Evolutionary conservation across 92 coral and sea anemone genomes (phyloP).

Genomic region (Chrysogorgia sp.): DNA sequence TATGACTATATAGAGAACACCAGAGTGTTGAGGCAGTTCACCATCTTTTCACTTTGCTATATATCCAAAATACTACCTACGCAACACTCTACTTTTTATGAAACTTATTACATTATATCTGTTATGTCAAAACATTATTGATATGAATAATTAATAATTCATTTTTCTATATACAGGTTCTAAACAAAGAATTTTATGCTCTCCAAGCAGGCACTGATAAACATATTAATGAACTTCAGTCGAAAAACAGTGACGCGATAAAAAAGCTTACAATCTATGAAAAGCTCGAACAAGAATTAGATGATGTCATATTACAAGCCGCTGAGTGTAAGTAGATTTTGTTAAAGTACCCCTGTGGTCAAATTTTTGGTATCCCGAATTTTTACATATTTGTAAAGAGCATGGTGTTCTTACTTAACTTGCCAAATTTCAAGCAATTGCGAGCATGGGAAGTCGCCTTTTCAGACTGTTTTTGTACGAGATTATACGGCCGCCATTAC

Average conservation of each 20-base stretch:
- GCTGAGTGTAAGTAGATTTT: constrained; percentile 76
- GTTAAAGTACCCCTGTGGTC: no score
- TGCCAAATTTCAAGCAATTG: no score
- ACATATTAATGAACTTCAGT: constrained; percentile 69
- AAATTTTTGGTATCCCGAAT: no score
- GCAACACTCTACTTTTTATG: no score
- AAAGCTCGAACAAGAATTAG: constrained; percentile 87
- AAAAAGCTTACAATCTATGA: constrained; percentile 81
- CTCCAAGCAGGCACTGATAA: constrained; percentile 81
- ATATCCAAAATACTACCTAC: neutral
- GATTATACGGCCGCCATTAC: no score
- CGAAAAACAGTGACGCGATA: constrained; percentile 66
- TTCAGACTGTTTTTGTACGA: no score
- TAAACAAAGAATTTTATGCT: constrained; percentile 84
- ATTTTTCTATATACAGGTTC: constrained; percentile 55
- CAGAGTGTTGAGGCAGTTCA: no score
- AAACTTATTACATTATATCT: neutral
- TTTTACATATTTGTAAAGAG: neutral
- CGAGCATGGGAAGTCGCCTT: no score
- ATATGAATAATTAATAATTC: neutral
- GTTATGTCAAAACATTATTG: neutral
- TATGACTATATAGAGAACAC: no score
- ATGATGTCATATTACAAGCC: constrained; percentile 96
- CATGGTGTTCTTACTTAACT: neutral
- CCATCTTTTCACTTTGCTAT: neutral